Base-by-base conservation (phyloP, 2,797 vertebrate species). In the Peromyscus aztecus region DNA sequence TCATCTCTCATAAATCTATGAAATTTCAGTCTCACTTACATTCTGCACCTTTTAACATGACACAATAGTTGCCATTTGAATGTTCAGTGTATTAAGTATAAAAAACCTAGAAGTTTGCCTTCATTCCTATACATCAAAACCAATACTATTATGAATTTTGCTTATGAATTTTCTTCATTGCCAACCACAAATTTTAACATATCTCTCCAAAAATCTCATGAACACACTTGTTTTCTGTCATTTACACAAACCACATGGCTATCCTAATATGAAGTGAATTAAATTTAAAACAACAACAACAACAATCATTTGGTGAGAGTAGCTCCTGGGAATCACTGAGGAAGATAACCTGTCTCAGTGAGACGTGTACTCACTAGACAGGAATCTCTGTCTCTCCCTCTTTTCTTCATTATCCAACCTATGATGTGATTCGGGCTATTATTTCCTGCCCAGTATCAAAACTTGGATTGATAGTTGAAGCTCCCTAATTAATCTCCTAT, bases 381-480 rank as follows among this genome's bases (percentile, higher is more conserved):
- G 0, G 19, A 2, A 10, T 85, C 27, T 71, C 0, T 67, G 0
- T 83, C 27, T 63, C 4, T 4, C 16, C 10, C 7, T 6, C 55
- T 19, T 59, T 14, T 46, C 16, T 65, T 85, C 17, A 67, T 81
- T 78, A 85, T 4, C 24, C 12, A 34, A 52, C 8, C 21, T 16
- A 8, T 12, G 21, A 5, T 88, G 46, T 88, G 23, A 87, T 21
- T 61, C 46, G 24, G 31, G 5, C 14, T 90, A 84, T 82, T 61
- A 37, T 59, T 27, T 31, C 17, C 49, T 81, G 78, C 3, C 14
- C 19, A 65, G 24, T 2, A 69, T 27, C 10, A 63, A 55, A 84
- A 61, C 71, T 63, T 37, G 0, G 7, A 24, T 76, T 67, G 40
- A 14, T 80, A 75, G 92, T 91, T 69, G 59, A 34, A 84, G 2